Evolutionary conservation across 2,888 invertebrate species (phyloP), one percentile per base, ranked within the genome.

Genomic region (Orchesella flavescens): DNA sequence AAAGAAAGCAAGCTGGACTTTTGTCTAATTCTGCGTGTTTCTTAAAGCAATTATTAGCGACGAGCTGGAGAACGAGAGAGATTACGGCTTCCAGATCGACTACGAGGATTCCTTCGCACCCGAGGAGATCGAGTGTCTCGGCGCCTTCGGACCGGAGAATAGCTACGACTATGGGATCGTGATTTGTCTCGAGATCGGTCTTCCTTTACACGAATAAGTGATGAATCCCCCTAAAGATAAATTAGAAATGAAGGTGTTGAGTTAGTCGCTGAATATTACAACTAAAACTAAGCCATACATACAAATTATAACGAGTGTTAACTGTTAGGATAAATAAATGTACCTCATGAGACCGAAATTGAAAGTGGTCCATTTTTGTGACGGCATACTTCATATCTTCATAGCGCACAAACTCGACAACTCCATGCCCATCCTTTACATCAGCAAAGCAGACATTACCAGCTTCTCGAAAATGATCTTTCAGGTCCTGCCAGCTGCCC

Each of bases 371-470:
- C 87, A 99, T 92, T 90, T 99, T 98, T 91, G 97, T 97, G 77
- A 98, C 95, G 1, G 99, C 99, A 91, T 99, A 99, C 91, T 98
- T 98, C 98, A 99, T 99, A 90, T 99, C 99, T 90, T 99, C 99
- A 89, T 96, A 95, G 10, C 98, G 93, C 66, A 98, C 92, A 91
- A 98, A 99, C 91, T 99, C 99, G 0, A 99, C 99, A 9, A 99
- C 98, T 0, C 99, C 99, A 1, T 98, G 97, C 84, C 99, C 98
- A 90, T 99, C 99, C 91, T 98, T 98, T 0, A 97, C 96, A 92
- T 99, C 99, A 0, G 99, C 98, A 91, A 97, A 99, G 91, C 98
- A 99, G 5, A 99, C 98, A 91, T 99, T 99, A 13, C 99, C 99
- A 0, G 99, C 99, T 90, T 99, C 99, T 71, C 99, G 93, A 98